Conservation (phyloP, 2,113 vertebrate species). For the Apodemus speciosus region DNA sequence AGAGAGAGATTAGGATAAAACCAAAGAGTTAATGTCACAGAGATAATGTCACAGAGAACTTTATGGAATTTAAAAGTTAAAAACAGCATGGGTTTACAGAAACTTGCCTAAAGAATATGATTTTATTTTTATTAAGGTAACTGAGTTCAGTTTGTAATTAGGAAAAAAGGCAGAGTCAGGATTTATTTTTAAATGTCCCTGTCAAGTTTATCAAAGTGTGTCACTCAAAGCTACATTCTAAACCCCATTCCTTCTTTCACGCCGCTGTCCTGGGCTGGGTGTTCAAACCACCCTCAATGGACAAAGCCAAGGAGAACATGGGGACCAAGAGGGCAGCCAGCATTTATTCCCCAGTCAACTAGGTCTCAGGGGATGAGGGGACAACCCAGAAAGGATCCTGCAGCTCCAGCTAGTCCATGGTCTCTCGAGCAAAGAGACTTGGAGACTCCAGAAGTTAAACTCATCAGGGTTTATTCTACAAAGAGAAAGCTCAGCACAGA, state of each 20-base stretch:
- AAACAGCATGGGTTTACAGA: background rate
- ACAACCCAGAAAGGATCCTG: background rate
- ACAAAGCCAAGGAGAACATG: background rate
- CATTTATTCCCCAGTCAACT: background rate
- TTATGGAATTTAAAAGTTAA: background rate
- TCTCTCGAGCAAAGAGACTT: background rate
- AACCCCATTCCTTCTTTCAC: background rate
- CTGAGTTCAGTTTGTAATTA: background rate
- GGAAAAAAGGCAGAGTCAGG: background rate
- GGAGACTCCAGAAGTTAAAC: background rate
- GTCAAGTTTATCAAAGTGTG: background rate
- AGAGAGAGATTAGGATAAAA: background rate
- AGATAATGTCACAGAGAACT: background rate
- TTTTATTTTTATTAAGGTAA: background rate
- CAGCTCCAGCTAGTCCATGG: background rate
- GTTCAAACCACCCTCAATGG: background rate
- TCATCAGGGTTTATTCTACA: background rate
- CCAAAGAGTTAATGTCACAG: background rate
- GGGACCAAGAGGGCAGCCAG: too few relatives aligned
- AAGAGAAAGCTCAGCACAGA: background rate
- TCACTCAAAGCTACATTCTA: background rate
- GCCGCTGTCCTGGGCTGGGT: background rate
- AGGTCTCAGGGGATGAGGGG: background rate
- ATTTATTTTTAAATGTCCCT: background rate
- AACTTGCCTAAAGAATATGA: background rate